Evolutionary conservation across 92 coral and sea anemone species (phyloP), one percentile per base, ranked within the genome.

Genomic region (Paramuricea clavata): DNA sequence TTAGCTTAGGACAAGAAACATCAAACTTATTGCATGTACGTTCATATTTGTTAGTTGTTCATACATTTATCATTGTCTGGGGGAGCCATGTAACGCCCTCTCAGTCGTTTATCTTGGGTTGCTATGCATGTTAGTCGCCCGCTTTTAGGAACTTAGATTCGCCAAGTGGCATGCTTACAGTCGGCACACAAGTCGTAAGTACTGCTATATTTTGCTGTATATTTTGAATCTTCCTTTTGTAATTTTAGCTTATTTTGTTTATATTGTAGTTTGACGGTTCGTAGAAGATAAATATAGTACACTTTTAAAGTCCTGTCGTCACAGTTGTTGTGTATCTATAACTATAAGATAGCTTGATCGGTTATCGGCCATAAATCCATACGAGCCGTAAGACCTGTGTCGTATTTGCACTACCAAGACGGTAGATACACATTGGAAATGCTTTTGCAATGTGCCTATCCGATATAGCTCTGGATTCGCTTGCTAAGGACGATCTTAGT

Each of bases 211-310:
- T 76, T 61, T 49, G 82, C 60, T 76, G 62, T 76, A 47, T 21
- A 19, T 49, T 16, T 17, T 43, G 31, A 36, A 26, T 76, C n/a
- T 6, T 76, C 32, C 30, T 36, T 76, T 7, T 76, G 44, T 56
- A 47, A 76, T 54, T 80, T 57, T 33, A 27, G 35, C 21, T 80
- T 80, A n/a, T 32, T 19, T 30, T 36, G 36, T 80, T 80, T 59
- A 62, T 80, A 49, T 82, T 67, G 25, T 82, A 82, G 87, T 82
- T 82, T 82, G 87, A 82, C 87, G 87, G 87, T 68, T 82, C n/a
- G 26, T 35, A 28, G 23, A 44, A 43, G 87, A 68, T 5, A 57
- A 64, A 33, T 34, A 61, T 13, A 80, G 85, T n/a, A n/a, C n/a
- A 50, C 33, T 28, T 47, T 76, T 33, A 36, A 76, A 22, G 17